Evolutionary conservation across 2,797 vertebrate species (phyloP).

Genomic region (Acomys russatus): DNA sequence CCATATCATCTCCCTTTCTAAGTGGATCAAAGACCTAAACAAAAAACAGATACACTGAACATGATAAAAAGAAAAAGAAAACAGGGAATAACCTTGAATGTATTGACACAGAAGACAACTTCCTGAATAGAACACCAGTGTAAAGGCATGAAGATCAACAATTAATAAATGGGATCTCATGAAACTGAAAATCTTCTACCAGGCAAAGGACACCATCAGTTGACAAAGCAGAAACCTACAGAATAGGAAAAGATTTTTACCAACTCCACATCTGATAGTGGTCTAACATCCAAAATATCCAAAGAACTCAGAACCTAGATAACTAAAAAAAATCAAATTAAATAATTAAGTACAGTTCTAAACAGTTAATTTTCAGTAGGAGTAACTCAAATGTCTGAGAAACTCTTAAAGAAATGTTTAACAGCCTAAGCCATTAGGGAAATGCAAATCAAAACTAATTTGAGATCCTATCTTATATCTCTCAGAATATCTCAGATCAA

Average conservation of each 20-base stretch:
- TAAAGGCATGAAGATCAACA: background rate
- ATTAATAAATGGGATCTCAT: background rate
- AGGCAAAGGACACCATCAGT: background rate
- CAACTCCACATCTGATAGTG: background rate
- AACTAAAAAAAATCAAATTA: background rate
- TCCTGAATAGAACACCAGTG: background rate
- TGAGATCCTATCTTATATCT: background rate
- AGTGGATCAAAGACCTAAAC: background rate
- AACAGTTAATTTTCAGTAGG: background rate
- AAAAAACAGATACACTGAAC: background rate
- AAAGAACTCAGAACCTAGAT: background rate
- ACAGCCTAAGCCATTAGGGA: background rate
- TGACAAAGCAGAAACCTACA: background rate
- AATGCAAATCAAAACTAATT: background rate
- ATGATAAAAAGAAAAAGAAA: background rate
- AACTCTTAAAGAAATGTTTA: background rate
- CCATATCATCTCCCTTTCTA: background rate
- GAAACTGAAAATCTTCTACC: background rate
- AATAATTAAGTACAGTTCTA: background rate
- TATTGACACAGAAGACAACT: background rate
- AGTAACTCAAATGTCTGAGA: background rate
- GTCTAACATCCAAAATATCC: background rate
- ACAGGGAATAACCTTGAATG: background rate
- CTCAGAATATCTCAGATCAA: background rate
- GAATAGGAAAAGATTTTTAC: background rate